These are phyloP conservation scores for Fistularia tabacaria DNA, from an alignment of 2,797 vertebrate species.

Conservation along the genomic window DNA sequence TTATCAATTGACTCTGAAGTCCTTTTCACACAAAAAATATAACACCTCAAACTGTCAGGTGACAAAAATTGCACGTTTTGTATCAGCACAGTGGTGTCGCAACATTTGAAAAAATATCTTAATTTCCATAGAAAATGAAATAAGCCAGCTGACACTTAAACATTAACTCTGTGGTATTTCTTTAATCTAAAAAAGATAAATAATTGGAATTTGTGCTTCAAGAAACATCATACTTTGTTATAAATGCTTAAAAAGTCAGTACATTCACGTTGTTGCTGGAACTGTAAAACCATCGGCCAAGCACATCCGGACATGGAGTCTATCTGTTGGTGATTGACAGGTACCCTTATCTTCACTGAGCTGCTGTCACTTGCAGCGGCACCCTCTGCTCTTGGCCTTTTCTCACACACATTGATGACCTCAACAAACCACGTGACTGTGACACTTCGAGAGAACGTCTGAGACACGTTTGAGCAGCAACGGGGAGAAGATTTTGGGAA, in stretches of 20 bases:
- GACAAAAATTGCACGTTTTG: no score
- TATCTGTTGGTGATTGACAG: conserved; percentile 6
- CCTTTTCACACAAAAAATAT: no score
- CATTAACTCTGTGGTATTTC: conserved; percentile 24
- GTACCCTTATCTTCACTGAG: conserved; percentile 5
- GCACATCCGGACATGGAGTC: no score
- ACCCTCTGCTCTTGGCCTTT: conserved; percentile 15
- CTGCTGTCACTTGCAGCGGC: neutral
- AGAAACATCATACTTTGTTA: conserved; percentile 54
- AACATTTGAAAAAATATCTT: no score
- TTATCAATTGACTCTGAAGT: no score
- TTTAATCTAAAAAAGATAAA: conserved; percentile 68
- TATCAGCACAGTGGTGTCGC: no score
- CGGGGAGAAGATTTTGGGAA: neutral
- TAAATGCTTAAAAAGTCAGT: conserved; percentile 51
- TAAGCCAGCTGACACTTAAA: no score
- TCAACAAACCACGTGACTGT: conserved; percentile 15
- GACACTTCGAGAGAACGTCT: neutral
- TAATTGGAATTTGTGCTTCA: conserved; percentile 61
- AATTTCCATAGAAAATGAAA: no score
- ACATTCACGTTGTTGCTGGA: conserved; percentile 44
- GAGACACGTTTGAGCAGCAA: conserved; percentile 14
- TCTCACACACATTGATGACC: conserved; percentile 12
- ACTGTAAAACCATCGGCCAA: neutral
- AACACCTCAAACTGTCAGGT: no score